Conservation (phyloP, 2,797 vertebrate species). For the Bradypus variegatus region DNA sequence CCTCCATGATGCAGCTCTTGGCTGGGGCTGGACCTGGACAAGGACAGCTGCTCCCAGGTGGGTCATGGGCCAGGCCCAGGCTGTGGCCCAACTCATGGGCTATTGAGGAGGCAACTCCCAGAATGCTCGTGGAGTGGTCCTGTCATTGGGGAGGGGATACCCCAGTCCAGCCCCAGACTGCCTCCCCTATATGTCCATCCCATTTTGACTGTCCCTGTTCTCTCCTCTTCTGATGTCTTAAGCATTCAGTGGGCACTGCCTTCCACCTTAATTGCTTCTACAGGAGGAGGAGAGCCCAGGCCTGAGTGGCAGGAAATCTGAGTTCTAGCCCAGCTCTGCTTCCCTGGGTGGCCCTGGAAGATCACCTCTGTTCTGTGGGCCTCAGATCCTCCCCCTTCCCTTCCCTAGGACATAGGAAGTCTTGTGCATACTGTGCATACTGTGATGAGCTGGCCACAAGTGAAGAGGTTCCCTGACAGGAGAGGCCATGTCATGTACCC, state of each 20-base stretch:
- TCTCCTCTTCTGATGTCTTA: neutral
- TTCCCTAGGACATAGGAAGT: neutral
- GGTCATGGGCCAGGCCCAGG: slow-evolving; percentile 87
- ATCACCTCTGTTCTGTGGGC: neutral
- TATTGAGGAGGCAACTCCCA: slow-evolving; percentile 87
- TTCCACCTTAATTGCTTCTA: slow-evolving; percentile 21
- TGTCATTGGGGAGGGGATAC: slow-evolving; percentile 53
- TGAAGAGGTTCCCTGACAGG: neutral
- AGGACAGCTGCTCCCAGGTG: slow-evolving; percentile 74
- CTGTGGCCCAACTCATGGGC: slow-evolving; percentile 94
- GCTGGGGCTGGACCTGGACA: slow-evolving; percentile 79
- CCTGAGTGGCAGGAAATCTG: neutral
- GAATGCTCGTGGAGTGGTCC: slow-evolving; percentile 88
- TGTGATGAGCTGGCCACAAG: neutral
- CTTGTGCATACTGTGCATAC: neutral
- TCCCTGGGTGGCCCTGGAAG: neutral
- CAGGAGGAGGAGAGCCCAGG: neutral
- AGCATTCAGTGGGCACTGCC: neutral
- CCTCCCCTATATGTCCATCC: neutral
- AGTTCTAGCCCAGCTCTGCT: neutral
- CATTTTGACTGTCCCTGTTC: neutral
- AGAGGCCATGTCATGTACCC: neutral
- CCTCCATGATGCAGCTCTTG: slow-evolving; percentile 93
- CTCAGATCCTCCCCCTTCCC: neutral
- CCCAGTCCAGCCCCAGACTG: neutral